Evolutionary conservation across 1,140 invertebrate genomes (phyloP).

Genomic region (Drosophila pandora): DNA sequence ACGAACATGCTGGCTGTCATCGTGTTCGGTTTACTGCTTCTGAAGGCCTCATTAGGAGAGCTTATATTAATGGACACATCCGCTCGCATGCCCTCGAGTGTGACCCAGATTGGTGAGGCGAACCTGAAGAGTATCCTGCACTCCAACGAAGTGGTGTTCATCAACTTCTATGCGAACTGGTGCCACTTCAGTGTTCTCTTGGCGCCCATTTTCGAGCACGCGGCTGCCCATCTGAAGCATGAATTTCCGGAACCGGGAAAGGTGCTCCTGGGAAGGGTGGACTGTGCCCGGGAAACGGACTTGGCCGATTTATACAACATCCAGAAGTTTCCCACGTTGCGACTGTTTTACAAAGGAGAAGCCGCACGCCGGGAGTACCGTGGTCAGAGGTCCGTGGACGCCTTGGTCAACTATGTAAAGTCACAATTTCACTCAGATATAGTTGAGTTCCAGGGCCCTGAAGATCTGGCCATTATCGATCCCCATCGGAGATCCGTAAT

Average conservation of each 20-base stretch:
- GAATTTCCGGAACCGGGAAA: constrained; percentile 6
- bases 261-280: constrained; percentile 48
- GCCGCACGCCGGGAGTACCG: constrained; percentile 48
- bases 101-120: constrained; percentile 29
- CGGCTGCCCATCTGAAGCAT: constrained; percentile 26
- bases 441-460: constrained; percentile 7
- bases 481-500: constrained; percentile 37
- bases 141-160: constrained; percentile 44
- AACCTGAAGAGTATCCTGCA: constrained; percentile 45
- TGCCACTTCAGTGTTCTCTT: constrained; percentile 47
- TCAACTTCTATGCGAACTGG: constrained; percentile 69
- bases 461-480: constrained; percentile 34
- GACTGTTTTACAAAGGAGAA: constrained; percentile 37
- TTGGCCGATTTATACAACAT: constrained; percentile 34
- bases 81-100: constrained; percentile 3
- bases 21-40: constrained; percentile 6
- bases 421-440: constrained; percentile 28
- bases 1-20: constrained; percentile 13
- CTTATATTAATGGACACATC: neutral
- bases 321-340: constrained; percentile 55
- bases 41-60: constrained; percentile 1
- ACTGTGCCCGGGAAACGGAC: constrained; percentile 34
- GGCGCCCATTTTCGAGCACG: constrained; percentile 49
- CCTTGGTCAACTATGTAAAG: constrained; percentile 41
- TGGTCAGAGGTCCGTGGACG: constrained; percentile 39